These are phyloP conservation scores for Brachystomella parvula DNA, from an alignment of 1,140 invertebrate species.

Conservation along the genomic window DNA sequence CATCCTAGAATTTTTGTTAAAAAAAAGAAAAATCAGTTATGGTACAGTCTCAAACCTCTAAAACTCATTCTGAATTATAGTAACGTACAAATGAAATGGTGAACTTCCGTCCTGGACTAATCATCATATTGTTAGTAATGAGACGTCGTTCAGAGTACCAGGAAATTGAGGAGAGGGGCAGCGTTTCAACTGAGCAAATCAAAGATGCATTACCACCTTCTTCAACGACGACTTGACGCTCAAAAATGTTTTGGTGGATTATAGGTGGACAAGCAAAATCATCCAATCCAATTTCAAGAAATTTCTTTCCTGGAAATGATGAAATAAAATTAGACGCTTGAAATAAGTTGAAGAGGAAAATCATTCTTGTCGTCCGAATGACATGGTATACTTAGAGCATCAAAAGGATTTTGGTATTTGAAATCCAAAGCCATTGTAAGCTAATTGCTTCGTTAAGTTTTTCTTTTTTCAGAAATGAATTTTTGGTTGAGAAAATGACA, in stretches of 20 bases:
- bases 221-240: constrained; percentile 63
- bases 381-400: no score
- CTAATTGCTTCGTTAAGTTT: not conserved
- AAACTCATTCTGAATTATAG: not conserved
- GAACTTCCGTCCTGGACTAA: constrained; percentile 67
- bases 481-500: no score
- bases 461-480: constrained; percentile 2
- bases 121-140: constrained; percentile 62
- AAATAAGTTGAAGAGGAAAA: not conserved
- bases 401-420: no score
- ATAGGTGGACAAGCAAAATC: constrained; percentile 82
- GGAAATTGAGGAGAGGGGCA: constrained; percentile 69
- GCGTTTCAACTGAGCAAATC: constrained; percentile 65
- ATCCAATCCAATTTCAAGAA: constrained; percentile 65
- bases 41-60: not conserved
- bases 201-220: constrained; percentile 77
- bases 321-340: not conserved
- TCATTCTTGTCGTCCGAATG: no score
- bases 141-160: constrained; percentile 80
- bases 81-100: constrained; percentile 67
- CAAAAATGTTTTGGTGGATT: constrained; percentile 56
- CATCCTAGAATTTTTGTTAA: constrained; percentile 8
- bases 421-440: no score
- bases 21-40: not conserved
- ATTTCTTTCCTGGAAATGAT: constrained; percentile 43